Evolutionary conservation across 2,113 vertebrate genomes (phyloP).

Genomic region (Tautogolabrus adspersus): DNA sequence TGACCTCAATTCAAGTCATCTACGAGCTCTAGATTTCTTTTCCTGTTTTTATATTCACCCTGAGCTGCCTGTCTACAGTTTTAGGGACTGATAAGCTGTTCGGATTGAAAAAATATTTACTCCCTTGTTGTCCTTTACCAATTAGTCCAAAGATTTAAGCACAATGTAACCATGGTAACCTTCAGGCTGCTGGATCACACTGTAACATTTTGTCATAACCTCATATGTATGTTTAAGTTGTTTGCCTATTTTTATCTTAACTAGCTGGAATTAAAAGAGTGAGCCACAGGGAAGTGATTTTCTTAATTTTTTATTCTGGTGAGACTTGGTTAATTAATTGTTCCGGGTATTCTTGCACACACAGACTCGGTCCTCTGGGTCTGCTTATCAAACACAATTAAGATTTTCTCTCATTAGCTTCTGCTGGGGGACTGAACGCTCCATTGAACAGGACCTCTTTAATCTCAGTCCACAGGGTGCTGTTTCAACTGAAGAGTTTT

Average conservation of each 20-base stretch:
- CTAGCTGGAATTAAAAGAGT: neutral
- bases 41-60: too few species aligned
- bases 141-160: neutral
- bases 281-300: conserved; percentile 50
- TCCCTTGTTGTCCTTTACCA: neutral
- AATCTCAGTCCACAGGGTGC: conserved; percentile 53
- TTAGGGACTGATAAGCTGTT: too few species aligned
- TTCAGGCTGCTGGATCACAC: neutral
- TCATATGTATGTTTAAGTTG: neutral
- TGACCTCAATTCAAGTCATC: too few species aligned
- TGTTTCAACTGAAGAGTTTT: conserved; percentile 41
- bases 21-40: too few species aligned
- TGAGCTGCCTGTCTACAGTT: too few species aligned
- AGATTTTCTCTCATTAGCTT: conserved; percentile 64
- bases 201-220: neutral
- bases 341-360: conserved; percentile 47
- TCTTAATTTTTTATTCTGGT: conserved; percentile 48
- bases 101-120: too few species aligned
- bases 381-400: conserved; percentile 63
- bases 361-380: conserved; percentile 58
- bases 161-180: neutral
- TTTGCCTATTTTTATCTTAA: conserved; percentile 42
- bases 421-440: conserved; percentile 45
- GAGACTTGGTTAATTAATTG: conserved; percentile 68
- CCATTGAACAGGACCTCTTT: conserved; percentile 39